Percentiles rank a stretch among this genome's conserved stretches.
Conservation (phyloP, 2,888 invertebrate species). For the Pyrgus malvae region DNA sequence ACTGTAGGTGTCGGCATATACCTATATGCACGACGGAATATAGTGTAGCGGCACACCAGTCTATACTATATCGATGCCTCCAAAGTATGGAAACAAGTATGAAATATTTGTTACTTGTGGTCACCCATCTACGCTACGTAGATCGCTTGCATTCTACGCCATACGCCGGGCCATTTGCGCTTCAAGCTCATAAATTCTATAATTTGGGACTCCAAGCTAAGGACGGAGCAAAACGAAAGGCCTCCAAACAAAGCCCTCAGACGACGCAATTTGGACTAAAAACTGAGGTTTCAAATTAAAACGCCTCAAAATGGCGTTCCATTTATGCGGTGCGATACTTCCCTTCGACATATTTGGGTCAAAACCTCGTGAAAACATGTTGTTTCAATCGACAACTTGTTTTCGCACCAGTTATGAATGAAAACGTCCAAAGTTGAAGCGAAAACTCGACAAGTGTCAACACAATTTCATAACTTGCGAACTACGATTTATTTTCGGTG, state of each 20-base stretch:
- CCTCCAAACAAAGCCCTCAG: conserved; percentile 14
- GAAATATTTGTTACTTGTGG: no score
- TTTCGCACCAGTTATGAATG: conserved; percentile 20
- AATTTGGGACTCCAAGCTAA: conserved; percentile 12
- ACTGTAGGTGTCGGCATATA: no score
- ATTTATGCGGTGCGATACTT: conserved; percentile 20
- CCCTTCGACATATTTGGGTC: conserved; percentile 34
- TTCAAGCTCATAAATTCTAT: conserved; percentile 13
- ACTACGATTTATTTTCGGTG: conserved; percentile 8
- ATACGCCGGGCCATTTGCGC: no score
- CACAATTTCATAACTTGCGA: conserved; percentile 4
- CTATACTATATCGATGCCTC: no score
- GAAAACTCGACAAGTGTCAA: conserved; percentile 22
- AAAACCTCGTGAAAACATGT: conserved; percentile 36
- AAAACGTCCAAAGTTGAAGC: conserved; percentile 14
- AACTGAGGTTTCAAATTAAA: conserved; percentile 23
- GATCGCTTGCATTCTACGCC: no score
- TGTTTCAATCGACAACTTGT: conserved; percentile 23
- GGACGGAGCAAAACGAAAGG: conserved; percentile 12
- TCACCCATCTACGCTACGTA: no score
- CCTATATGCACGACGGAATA: no score
- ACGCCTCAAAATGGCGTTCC: conserved; percentile 22
- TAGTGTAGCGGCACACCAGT: no score
- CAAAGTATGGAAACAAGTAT: no score
- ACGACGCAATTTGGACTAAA: conserved; percentile 21